These are phyloP conservation scores for Caenorhabditis tropicalis DNA, from an alignment of 1,140 invertebrate species.

Conservation along the genomic window DNA sequence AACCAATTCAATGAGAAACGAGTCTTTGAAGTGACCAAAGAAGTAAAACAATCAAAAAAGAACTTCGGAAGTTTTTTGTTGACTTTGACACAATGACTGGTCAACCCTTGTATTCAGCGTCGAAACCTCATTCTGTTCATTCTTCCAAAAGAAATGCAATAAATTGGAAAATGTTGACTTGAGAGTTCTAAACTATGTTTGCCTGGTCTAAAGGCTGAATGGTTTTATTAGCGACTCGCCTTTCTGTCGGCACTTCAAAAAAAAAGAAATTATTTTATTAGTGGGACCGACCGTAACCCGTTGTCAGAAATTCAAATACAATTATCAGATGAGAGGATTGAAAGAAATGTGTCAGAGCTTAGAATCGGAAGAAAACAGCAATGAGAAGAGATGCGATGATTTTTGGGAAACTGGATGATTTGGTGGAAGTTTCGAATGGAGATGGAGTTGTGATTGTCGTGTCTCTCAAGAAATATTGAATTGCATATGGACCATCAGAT, in stretches of 20 bases:
- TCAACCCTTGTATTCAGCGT: neutral
- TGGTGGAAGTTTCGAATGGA: slow-evolving; percentile 7
- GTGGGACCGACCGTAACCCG: slow-evolving; percentile 9
- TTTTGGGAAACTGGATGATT: neutral
- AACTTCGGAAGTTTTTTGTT: neutral
- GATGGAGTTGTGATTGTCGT: slow-evolving; percentile 10
- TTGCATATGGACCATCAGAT: slow-evolving; percentile 5
- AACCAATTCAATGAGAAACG: neutral
- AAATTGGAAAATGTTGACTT: no score
- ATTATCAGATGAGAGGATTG: neutral
- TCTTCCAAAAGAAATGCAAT: neutral
- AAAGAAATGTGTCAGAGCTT: neutral
- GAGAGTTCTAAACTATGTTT: neutral
- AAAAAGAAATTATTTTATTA: neutral
- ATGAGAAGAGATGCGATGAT: slow-evolving; percentile 3
- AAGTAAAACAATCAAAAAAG: neutral
- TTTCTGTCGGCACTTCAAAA: neutral
- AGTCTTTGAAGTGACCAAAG: neutral
- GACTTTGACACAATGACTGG: neutral
- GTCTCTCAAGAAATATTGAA: slow-evolving; percentile 29
- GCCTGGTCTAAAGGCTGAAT: no score
- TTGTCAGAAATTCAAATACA: slow-evolving; percentile 8
- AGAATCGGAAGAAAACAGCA: neutral
- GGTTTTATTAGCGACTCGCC: neutral
- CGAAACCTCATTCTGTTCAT: no score